phyloP scores from a whole-genome alignment of 2,888 invertebrate species.

The Hypena proboscidalis region DNA sequence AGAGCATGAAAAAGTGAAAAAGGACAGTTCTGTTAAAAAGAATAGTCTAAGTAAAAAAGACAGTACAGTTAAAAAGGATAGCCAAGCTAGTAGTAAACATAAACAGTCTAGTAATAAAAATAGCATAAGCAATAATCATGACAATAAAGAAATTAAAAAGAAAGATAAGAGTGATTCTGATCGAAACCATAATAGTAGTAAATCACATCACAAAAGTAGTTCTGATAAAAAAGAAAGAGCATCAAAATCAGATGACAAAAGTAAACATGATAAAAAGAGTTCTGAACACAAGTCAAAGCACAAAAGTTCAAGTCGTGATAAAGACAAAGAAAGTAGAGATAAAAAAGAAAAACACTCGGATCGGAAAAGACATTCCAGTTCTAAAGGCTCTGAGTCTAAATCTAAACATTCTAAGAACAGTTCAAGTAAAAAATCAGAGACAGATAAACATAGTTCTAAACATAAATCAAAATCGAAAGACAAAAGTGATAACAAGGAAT shows the following conservation, averaged over 20 bases:
- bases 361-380: slow-evolving; percentile 53
- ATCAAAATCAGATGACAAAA: slow-evolving; percentile 47
- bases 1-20: slow-evolving; percentile 38
- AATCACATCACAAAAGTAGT: slow-evolving; percentile 51
- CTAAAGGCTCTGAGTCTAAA: slow-evolving; percentile 49
- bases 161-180: slow-evolving; percentile 28
- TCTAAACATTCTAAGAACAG: slow-evolving; percentile 51
- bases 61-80: slow-evolving; percentile 11
- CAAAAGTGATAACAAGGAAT: slow-evolving; percentile 50
- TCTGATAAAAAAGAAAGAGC: slow-evolving; percentile 52
- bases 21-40: slow-evolving; percentile 24
- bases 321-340: slow-evolving; percentile 55
- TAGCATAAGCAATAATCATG: slow-evolving; percentile 41
- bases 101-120: slow-evolving; percentile 30
- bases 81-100: slow-evolving; percentile 20
- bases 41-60: slow-evolving; percentile 5
- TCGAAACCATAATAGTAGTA: slow-evolving; percentile 44
- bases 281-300: slow-evolving; percentile 61
- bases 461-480: slow-evolving; percentile 49
- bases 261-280: slow-evolving; percentile 49
- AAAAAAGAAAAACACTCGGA: slow-evolving; percentile 58
- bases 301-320: slow-evolving; percentile 67
- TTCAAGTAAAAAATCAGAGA: slow-evolving; percentile 49
- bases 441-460: slow-evolving; percentile 52
- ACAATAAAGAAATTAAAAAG: no score